These are phyloP conservation scores for Tigriopus japonicus DNA, from an alignment of 1,140 invertebrate species.

Conservation along the genomic window DNA sequence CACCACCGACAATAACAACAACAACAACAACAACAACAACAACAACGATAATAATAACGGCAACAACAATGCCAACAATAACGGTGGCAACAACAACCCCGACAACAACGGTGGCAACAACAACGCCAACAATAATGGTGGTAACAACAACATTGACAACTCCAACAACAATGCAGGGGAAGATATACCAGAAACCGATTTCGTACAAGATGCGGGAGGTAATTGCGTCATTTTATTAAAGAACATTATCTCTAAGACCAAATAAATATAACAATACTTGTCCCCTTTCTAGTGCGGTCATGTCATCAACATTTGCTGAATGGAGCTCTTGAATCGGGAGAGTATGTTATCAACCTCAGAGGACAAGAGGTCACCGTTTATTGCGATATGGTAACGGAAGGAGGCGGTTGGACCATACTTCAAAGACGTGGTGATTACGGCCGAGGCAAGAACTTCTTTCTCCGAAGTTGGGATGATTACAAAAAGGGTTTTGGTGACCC, in stretches of 20 bases:
- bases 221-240: not conserved
- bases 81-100: not conserved
- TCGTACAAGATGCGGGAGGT: not conserved
- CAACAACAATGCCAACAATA: not conserved
- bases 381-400: constrained; percentile 17
- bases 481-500: constrained; percentile 30
- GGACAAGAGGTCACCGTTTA: not conserved
- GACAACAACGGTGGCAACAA: not conserved
- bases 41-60: not conserved
- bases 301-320: not conserved
- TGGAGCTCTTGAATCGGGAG: not conserved
- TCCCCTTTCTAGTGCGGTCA: not conserved
- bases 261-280: not conserved
- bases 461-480: constrained; percentile 31
- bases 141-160: not conserved
- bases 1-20: too few relatives aligned
- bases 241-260: not conserved
- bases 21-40: not conserved
- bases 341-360: not conserved
- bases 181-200: not conserved
- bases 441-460: constrained; percentile 17
- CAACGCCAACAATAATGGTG: not conserved
- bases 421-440: constrained; percentile 19
- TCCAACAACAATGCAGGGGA: not conserved
- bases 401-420: constrained; percentile 24